These are phyloP conservation scores for Cataglyphis altisquamis DNA, from an alignment of 2,888 invertebrate species.

Conservation along the genomic window DNA sequence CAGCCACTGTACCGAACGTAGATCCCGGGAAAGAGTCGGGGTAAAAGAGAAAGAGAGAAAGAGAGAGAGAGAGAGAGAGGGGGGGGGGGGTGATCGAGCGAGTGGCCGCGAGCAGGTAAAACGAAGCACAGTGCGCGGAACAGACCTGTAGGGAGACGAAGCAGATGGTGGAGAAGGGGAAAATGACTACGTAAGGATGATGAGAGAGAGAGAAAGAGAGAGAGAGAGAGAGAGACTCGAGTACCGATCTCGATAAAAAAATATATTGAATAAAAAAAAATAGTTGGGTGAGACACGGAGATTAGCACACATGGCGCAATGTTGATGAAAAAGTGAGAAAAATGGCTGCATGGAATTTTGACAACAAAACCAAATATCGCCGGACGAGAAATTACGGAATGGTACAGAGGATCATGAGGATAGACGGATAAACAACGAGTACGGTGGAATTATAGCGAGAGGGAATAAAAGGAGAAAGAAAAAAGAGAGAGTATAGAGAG, in stretches of 20 bases:
- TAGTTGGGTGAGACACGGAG: constrained; percentile 35
- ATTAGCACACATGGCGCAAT: constrained; percentile 35
- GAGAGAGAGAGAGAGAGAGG: constrained; percentile 40
- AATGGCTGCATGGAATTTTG: constrained; percentile 2
- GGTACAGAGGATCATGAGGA: constrained; percentile 25
- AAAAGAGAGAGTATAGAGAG: neutral
- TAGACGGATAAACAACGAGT: constrained; percentile 32
- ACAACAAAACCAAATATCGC: constrained; percentile 19
- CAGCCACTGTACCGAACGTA: constrained; percentile 80
- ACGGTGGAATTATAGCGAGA: constrained; percentile 37
- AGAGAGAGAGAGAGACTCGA: constrained; percentile 16
- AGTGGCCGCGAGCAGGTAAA: constrained; percentile 56
- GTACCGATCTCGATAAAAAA: constrained; percentile 47
- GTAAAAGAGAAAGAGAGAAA: constrained; percentile 20
- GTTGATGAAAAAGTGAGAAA: constrained; percentile 21
- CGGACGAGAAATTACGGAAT: constrained; percentile 24
- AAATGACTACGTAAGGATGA: constrained; percentile 46
- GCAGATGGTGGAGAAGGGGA: constrained; percentile 49
- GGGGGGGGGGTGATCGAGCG: constrained; percentile 14
- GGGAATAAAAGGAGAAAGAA: neutral
- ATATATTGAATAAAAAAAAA: constrained; percentile 50
- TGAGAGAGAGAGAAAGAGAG: constrained; percentile 29
- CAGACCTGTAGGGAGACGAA: constrained; percentile 53
- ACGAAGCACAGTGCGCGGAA: constrained; percentile 39
- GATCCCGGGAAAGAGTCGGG: constrained; percentile 47